These are phyloP conservation scores for Epinotia brunnichana DNA, from an alignment of 2,888 invertebrate species.

Conservation along the genomic window DNA sequence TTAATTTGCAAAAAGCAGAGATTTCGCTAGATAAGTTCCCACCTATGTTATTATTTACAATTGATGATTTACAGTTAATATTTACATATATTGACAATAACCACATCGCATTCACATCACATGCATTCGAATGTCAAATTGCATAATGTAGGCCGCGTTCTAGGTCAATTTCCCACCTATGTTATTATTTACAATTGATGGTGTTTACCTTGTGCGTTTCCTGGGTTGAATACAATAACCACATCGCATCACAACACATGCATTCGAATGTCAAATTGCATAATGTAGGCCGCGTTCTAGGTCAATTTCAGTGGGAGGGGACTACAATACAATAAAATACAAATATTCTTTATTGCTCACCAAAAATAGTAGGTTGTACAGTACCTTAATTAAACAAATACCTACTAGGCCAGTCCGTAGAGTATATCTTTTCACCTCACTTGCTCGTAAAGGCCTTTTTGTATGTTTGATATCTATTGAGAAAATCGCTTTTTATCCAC, in stretches of 20 bases:
- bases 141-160: conserved; percentile 17
- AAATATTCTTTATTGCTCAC: too few relatives aligned
- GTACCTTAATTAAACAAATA: too few relatives aligned
- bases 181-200: neutral
- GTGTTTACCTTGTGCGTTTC: neutral
- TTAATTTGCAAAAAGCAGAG: neutral
- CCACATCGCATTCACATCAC: neutral
- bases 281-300: conserved; percentile 13
- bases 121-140: conserved; percentile 21
- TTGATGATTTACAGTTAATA: too few relatives aligned
- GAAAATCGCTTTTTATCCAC: too few relatives aligned
- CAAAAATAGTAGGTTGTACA: too few relatives aligned
- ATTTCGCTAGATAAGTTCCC: too few relatives aligned
- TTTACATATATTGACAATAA: conserved; percentile 13
- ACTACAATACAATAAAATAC: too few relatives aligned
- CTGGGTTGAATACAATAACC: neutral
- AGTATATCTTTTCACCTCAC: too few relatives aligned
- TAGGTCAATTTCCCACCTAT: conserved; percentile 18
- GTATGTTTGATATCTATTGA: too few relatives aligned
- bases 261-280: conserved; percentile 28
- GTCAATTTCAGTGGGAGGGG: neutral
- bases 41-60: neutral
- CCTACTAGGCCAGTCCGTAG: too few relatives aligned
- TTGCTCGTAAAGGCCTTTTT: too few relatives aligned
- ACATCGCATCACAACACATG: neutral